phyloP scores from a whole-genome alignment of 2,888 invertebrate genomes.

The Drosophila ustulata region DNA sequence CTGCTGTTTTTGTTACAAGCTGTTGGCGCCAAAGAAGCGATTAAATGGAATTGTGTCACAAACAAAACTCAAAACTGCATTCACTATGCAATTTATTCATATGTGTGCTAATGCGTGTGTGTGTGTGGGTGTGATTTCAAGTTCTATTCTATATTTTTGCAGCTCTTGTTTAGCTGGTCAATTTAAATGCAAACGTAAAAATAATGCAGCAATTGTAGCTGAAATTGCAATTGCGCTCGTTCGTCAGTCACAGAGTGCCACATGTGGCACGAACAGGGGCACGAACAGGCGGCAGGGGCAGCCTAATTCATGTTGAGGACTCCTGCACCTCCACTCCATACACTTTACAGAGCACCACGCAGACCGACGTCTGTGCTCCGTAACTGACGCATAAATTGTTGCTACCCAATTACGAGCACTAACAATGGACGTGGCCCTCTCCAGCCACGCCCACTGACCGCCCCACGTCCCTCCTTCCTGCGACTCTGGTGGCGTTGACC shows the following conservation, averaged over 20 bases:
- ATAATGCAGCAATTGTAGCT: constrained; percentile 66
- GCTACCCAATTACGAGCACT: constrained; percentile 79
- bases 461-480: constrained; percentile 22
- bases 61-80: constrained; percentile 66
- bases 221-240: constrained; percentile 67
- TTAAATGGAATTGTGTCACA: constrained; percentile 82
- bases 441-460: neutral
- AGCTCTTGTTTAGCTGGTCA: constrained; percentile 30
- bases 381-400: constrained; percentile 75
- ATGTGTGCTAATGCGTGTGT: constrained; percentile 8
- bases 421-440: constrained; percentile 60
- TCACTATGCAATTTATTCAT: constrained; percentile 59
- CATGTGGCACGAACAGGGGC: constrained; percentile 49
- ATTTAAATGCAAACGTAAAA: constrained; percentile 66
- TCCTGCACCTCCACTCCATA: constrained; percentile 8
- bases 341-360: neutral
- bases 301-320: constrained; percentile 66
- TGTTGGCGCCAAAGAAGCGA: constrained; percentile 81
- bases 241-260: constrained; percentile 48
- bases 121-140: constrained; percentile 29
- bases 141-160: constrained; percentile 24
- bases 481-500: constrained; percentile 44
- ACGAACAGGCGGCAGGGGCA: constrained; percentile 29
- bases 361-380: constrained; percentile 9
- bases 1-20: constrained; percentile 33